Evolutionary conservation across 2,888 invertebrate genomes (phyloP).

Genomic region (Leucoma salicis): DNA sequence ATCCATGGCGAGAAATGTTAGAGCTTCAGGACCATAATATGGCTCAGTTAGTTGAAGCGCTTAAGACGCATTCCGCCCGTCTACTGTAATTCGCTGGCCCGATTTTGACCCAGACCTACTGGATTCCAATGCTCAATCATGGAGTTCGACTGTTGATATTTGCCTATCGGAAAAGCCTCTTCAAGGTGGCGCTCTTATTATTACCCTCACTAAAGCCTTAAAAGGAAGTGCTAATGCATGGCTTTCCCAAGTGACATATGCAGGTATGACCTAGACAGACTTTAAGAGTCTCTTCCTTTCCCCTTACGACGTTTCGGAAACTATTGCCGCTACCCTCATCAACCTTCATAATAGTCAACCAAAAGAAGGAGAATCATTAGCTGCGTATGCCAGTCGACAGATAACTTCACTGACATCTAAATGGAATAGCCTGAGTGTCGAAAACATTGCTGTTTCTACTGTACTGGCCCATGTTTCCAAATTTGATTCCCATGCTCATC

Average conservation of each 20-base stretch:
- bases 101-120: background rate
- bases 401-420: background rate
- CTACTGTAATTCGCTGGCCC: slow-evolving; percentile 12
- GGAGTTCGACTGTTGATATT: background rate
- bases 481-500: background rate
- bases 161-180: background rate
- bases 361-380: slow-evolving; percentile 3
- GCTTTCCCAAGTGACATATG: background rate
- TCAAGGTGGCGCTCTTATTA: background rate
- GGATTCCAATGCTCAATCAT: background rate
- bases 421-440: background rate
- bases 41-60: slow-evolving; percentile 70
- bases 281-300: slow-evolving; percentile 6
- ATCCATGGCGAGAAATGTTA: too few relatives aligned
- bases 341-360: background rate
- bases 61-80: slow-evolving; percentile 62
- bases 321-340: slow-evolving; percentile 2
- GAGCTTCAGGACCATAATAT: slow-evolving; percentile 64
- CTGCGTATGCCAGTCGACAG: slow-evolving; percentile 1
- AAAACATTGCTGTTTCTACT: background rate
- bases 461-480: background rate
- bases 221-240: background rate
- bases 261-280: background rate
- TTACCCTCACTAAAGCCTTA: background rate
- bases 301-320: slow-evolving; percentile 7